phyloP scores from a whole-genome alignment of 2,888 invertebrate genomes.

The Proisotoma minuta region DNA sequence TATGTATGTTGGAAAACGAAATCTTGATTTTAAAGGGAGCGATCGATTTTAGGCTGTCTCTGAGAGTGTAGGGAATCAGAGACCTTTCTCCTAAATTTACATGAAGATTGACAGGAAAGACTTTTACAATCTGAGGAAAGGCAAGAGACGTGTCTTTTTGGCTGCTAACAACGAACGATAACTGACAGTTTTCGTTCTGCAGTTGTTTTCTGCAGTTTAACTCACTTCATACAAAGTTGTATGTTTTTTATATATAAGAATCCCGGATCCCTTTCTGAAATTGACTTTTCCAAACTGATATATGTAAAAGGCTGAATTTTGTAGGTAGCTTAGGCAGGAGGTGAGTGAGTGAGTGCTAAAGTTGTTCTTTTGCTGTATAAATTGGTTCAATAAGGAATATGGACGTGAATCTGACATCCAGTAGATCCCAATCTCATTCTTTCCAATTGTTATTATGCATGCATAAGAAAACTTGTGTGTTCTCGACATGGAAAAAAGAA shows the following conservation, averaged over 20 bases:
- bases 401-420: too few relatives aligned
- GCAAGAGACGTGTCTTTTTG: constrained; percentile 9
- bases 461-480: too few relatives aligned
- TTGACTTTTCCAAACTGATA: constrained; percentile 3
- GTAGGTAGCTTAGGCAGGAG: background rate
- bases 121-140: constrained; percentile 17
- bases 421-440: too few relatives aligned
- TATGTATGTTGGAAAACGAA: background rate
- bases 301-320: background rate
- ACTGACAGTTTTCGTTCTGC: background rate
- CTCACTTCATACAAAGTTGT: too few relatives aligned
- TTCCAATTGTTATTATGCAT: too few relatives aligned
- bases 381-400: constrained; percentile 16
- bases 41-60: background rate
- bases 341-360: constrained; percentile 18
- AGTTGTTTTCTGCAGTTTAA: background rate
- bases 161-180: constrained; percentile 6
- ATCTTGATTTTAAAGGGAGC: background rate
- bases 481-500: too few relatives aligned
- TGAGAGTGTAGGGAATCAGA: too few relatives aligned
- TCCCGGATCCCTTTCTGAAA: background rate
- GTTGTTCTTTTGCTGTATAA: constrained; percentile 28
- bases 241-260: too few relatives aligned
- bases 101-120: constrained; percentile 11
- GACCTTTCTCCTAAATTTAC: constrained; percentile 13